phyloP scores from a whole-genome alignment of 1,140 invertebrate genomes.

The Pectinophora gossypiella region DNA sequence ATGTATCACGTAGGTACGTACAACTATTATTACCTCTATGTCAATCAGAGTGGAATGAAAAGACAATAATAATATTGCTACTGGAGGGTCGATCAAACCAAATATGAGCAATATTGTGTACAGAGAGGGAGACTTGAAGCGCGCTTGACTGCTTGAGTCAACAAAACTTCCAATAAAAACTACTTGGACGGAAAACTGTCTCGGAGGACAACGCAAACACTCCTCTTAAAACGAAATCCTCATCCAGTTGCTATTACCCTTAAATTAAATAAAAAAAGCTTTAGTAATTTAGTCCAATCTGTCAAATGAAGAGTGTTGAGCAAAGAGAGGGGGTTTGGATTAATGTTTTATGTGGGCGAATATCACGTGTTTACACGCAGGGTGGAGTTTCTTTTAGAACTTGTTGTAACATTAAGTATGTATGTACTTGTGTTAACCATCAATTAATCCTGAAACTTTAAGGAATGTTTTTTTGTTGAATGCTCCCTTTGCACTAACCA shows the following conservation, averaged over 20 bases:
- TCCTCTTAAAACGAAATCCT: conserved; percentile 30
- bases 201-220: conserved; percentile 52
- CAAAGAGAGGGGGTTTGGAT: conserved; percentile 70
- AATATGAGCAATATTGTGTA: conserved; percentile 53
- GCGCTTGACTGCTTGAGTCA: conserved; percentile 43
- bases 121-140: conserved; percentile 29
- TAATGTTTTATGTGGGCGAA: background rate
- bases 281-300: conserved; percentile 65
- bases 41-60: too few species aligned
- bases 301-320: conserved; percentile 70
- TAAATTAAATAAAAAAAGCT: conserved; percentile 68
- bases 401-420: too few species aligned
- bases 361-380: too few species aligned
- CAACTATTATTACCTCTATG: too few species aligned
- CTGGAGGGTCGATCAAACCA: conserved; percentile 40
- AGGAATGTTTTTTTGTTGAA: too few species aligned
- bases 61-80: too few species aligned
- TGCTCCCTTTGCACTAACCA: too few species aligned
- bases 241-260: conserved; percentile 52
- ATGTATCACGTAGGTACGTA: too few species aligned
- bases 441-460: too few species aligned
- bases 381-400: too few species aligned
- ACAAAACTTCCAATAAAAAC: conserved; percentile 65
- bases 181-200: conserved; percentile 44
- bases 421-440: too few species aligned